Base-by-base conservation (phyloP, 2,888 invertebrate genomes). In the Sinhomidia bicolor region DNA sequence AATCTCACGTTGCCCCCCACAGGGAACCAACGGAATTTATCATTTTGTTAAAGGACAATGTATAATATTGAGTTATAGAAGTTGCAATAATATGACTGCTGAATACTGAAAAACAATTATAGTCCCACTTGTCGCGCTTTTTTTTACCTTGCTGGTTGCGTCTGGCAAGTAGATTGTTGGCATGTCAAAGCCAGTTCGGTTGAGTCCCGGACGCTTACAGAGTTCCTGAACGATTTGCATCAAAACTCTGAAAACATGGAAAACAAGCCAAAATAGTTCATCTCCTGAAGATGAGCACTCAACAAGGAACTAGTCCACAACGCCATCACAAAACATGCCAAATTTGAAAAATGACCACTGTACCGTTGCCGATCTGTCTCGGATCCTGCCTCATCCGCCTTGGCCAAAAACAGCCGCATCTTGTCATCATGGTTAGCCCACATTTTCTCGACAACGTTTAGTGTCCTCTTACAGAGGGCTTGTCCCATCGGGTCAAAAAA, bases 401-500 rank as follows among this genome's bases (percentile, higher is more conserved):
- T 95, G 78, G 95, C 95, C 76, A 95, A 93, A 92, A 94, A 95
- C 92, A 95, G 94, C 74, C 94, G 93, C 92, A 95, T 94, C 85
- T 94, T 93, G 23, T 95, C 95, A 4, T 94, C 93, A 92, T 95
- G 94, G 74, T 93, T 93, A 71, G 93, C 93, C 93, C 94, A 95
- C 89, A 95, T 92, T 87, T 93, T 93, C 93, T 95, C 95, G 4
- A 95, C 95, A 47, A 95, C 93, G 92, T 94, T 94, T 90, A 95
- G 92, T 0, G 95, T 95, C 83, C 95, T 92, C 91, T 95, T 95
- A 92, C 95, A 95, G 80, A 95, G 92, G 4, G 95, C 94, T 93
- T 95, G 95, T 26, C 95, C 95, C 93, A 95, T 95, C 0, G 95
- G 95, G 92, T 95, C 95, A 92, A 95, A 95, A 93, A 95, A 95